phyloP scores from a whole-genome alignment of 2,888 invertebrate species.

The Cosmia trapezina region DNA sequence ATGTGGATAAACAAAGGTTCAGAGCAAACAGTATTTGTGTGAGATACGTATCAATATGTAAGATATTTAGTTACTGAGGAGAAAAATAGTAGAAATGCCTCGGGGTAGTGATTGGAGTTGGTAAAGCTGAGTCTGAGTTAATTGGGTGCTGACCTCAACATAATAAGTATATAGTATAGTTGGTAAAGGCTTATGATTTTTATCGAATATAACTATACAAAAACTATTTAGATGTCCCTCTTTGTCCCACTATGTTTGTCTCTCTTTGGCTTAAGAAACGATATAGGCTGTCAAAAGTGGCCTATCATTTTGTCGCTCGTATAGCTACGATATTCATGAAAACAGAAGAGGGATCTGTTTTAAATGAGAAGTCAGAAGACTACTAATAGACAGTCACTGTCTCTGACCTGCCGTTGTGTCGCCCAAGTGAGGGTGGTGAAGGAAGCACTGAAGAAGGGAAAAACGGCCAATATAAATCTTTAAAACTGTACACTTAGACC shows the following conservation, averaged over 20 bases:
- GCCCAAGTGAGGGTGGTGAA: background rate
- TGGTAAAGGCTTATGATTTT: background rate
- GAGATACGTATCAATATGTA: constrained; percentile 47
- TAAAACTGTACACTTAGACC: too few species aligned
- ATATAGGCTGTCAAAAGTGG: too few species aligned
- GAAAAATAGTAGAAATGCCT: constrained; percentile 18
- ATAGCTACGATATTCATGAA: background rate
- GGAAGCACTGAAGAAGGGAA: background rate
- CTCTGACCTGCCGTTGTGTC: background rate
- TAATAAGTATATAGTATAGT: background rate
- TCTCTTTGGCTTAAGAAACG: too few species aligned
- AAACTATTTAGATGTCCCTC: background rate
- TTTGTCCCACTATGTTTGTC: too few species aligned
- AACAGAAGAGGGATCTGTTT: background rate
- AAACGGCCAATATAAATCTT: too few species aligned
- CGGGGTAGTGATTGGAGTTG: constrained; percentile 1
- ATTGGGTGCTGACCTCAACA: constrained; percentile 3
- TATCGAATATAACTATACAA: background rate
- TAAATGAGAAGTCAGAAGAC: background rate
- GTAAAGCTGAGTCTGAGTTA: background rate
- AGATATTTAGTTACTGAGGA: constrained; percentile 56
- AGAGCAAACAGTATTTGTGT: constrained; percentile 54
- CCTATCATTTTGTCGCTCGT: too few species aligned
- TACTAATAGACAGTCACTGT: background rate
- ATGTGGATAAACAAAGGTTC: constrained; percentile 60